These are phyloP conservation scores for Lysandra coridon DNA, from an alignment of 2,888 invertebrate species.

Conservation along the genomic window DNA sequence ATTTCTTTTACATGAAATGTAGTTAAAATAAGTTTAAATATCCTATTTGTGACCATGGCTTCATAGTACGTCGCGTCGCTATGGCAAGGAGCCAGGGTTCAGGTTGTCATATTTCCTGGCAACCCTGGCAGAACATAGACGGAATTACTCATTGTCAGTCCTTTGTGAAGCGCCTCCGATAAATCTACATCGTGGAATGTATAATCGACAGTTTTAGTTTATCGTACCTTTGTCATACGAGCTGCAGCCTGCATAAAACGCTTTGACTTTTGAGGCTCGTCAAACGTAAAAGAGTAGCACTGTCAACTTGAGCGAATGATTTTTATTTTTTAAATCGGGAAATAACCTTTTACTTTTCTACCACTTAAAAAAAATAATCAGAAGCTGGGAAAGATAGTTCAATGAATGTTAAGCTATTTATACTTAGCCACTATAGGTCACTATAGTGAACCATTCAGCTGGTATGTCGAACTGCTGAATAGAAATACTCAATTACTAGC, in stretches of 20 bases:
- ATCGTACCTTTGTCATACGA: conserved; percentile 18
- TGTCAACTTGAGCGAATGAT: background rate
- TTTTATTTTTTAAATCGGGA: background rate
- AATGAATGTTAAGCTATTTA: too few species aligned
- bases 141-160: conserved; percentile 29
- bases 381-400: too few species aligned
- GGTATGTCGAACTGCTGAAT: too few species aligned
- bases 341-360: background rate
- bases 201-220: conserved; percentile 20
- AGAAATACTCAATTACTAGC: too few species aligned
- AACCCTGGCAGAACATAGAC: conserved; percentile 2
- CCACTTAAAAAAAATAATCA: background rate
- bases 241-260: conserved; percentile 5
- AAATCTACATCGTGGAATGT: conserved; percentile 22
- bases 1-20: too few species aligned
- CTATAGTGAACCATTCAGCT: too few species aligned
- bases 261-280: background rate
- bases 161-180: conserved; percentile 22
- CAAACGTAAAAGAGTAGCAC: background rate
- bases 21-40: too few species aligned
- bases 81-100: background rate
- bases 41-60: too few species aligned
- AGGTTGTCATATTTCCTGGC: background rate
- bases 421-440: too few species aligned
- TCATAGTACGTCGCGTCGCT: background rate